Base-by-base conservation (phyloP, 1,140 invertebrate species). In the Drosophila subobscura region DNA sequence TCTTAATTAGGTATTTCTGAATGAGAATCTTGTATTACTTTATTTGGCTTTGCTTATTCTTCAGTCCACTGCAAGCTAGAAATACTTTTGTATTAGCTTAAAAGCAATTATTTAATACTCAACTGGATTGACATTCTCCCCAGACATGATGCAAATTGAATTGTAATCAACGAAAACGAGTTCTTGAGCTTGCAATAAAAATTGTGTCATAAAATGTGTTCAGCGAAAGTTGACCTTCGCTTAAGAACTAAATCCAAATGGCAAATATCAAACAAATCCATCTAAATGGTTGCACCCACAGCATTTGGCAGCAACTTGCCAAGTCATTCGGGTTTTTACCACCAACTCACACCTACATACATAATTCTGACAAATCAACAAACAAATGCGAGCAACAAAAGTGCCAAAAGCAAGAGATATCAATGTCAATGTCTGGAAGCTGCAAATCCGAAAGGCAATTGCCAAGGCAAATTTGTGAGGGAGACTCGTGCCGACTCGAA, bases 401-500 rank as follows among this genome's bases (percentile, higher is more conserved):
- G 53, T 51, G 67, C 42, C 53, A 71, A 51, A 10, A 5, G 42
- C 12, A 23, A 40, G 40, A 40, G 29, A 64, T 56, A 68, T 68
- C 64, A 54, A 81, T 76, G 61, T 66, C 61, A 65, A 56, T 54
- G 49, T 73, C 74, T 58, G 20, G 25, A n/a, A 65, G 79, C 79
- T 78, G 67, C 74, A 81, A 78, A 74, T 74, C 51, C 55, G 41
- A 73, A 51, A 81, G 63, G 70, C 81, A 77, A 85, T 85, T 85
- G 81, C 77, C 58, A 67, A 77, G 79, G 70, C 66, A 71, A 84
- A 85, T 77, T 55, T 47, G 37, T 46, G 29, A 33, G 64, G 44
- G 16, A 50, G 41, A 25, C 40, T 46, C 46, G 40, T 51, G 3
- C 4, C 10, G 33, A 3, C 1, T 33, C 29, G 29, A 57, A 56